Percentiles rank a stretch among this genome's conserved stretches.
These are phyloP conservation scores for Elephas maximus DNA, from an alignment of 2,113 vertebrate genomes.

Conservation along the genomic window DNA sequence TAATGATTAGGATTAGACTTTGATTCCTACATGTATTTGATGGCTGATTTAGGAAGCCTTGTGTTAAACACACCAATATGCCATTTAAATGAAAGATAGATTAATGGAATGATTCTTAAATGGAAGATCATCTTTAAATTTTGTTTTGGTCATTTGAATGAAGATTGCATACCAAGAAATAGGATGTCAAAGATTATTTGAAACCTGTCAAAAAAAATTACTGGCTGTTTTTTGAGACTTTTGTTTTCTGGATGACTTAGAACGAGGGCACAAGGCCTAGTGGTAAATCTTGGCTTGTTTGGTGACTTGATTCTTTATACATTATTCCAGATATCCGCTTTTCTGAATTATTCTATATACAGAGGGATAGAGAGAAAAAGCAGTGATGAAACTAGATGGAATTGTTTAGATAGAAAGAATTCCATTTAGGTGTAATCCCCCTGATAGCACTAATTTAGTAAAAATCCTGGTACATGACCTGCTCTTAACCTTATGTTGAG, in stretches of 20 bases:
- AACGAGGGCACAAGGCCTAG: slow-evolving; percentile 3
- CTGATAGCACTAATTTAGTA: slow-evolving; percentile 88
- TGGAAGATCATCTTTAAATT: slow-evolving; percentile 37
- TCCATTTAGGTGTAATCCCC: slow-evolving; percentile 84
- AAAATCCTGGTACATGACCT: slow-evolving; percentile 86
- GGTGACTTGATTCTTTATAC: slow-evolving; percentile 75
- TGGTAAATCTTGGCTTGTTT: slow-evolving; percentile 54
- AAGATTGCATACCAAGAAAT: slow-evolving; percentile 22
- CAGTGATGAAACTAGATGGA: slow-evolving; percentile 75
- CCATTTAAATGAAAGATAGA: slow-evolving; percentile 55
- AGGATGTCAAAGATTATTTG: slow-evolving; percentile 71
- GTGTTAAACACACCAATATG: neutral
- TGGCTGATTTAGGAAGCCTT: neutral
- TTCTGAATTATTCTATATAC: slow-evolving; percentile 79
- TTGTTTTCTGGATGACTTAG: slow-evolving; percentile 50
- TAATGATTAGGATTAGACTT: slow-evolving; percentile 36
- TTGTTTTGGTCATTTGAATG: slow-evolving; percentile 65
- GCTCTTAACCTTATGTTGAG: slow-evolving; percentile 87
- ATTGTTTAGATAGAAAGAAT: slow-evolving; percentile 86
- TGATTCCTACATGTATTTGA: slow-evolving; percentile 41
- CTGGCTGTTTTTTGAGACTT: slow-evolving; percentile 63
- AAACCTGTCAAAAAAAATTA: slow-evolving; percentile 71
- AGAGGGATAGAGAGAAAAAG: slow-evolving; percentile 68
- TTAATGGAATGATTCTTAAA: slow-evolving; percentile 37
- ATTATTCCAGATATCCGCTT: slow-evolving; percentile 78